phyloP scores from a whole-genome alignment of 2,888 invertebrate species.

The Aradus depressus region DNA sequence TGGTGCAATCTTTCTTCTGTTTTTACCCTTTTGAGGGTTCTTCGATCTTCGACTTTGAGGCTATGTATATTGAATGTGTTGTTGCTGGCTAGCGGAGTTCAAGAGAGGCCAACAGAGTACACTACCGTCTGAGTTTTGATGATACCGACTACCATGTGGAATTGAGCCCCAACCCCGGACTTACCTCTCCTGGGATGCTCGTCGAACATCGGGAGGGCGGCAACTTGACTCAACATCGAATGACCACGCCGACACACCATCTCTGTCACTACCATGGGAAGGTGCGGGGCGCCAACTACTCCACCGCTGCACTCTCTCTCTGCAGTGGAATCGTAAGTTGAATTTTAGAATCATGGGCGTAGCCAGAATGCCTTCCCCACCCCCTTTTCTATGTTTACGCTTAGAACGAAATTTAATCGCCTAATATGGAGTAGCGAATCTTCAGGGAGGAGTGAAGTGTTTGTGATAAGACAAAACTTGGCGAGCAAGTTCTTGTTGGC shows the following conservation, averaged over 20 bases:
- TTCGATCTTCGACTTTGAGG: too few species aligned
- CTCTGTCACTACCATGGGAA: conserved; percentile 71
- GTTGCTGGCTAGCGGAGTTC: conserved; percentile 5
- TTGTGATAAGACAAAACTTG: too few species aligned
- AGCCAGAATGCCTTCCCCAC: not conserved
- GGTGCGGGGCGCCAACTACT: conserved; percentile 55
- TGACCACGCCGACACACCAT: conserved; percentile 37
- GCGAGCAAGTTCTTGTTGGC: too few species aligned
- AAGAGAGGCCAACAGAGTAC: conserved; percentile 10
- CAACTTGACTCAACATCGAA: conserved; percentile 44
- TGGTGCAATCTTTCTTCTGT: too few species aligned
- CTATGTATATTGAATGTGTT: not conserved
- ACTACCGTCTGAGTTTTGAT: conserved; percentile 19
- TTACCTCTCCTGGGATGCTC: conserved; percentile 19
- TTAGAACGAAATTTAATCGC: too few species aligned
- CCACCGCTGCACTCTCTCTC: conserved; percentile 65
- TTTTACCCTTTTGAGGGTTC: too few species aligned
- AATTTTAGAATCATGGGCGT: not conserved
- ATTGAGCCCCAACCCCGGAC: conserved; percentile 13
- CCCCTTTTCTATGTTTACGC: too few species aligned
- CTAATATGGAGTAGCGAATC: too few species aligned
- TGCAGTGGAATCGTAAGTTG: conserved; percentile 72
- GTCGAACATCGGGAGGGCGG: conserved; percentile 35
- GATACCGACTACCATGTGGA: conserved; percentile 10
- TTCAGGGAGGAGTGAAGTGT: too few species aligned